Conservation (phyloP, 2,797 vertebrate genomes). For the Natrix natrix region DNA sequence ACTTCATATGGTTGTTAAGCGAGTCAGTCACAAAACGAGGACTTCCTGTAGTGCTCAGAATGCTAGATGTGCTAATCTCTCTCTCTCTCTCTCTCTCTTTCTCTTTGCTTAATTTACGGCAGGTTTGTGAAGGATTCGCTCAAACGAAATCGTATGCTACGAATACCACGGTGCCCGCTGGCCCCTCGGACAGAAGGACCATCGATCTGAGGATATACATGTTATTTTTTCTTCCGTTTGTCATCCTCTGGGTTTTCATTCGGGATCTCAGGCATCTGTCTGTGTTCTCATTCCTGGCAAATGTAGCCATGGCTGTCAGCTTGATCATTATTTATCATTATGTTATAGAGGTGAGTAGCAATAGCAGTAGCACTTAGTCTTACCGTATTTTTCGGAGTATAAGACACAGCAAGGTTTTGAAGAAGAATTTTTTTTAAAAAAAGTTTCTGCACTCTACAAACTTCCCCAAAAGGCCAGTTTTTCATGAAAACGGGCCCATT, state of each 20-base stretch:
- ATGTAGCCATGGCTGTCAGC: conserved; percentile 84
- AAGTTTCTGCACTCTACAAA: too few relatives aligned
- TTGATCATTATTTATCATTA: conserved; percentile 84
- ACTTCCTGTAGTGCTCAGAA: neutral
- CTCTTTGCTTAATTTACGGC: neutral
- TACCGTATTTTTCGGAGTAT: too few relatives aligned
- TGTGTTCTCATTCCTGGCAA: conserved; percentile 78
- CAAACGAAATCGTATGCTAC: conserved; percentile 48
- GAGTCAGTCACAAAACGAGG: neutral
- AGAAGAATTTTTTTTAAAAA: too few relatives aligned
- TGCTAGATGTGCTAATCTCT: neutral
- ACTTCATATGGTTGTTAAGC: neutral
- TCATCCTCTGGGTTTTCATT: conserved; percentile 83
- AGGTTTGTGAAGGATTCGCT: conserved; percentile 81
- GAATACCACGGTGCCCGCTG: conserved; percentile 53
- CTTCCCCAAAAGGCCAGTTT: too few relatives aligned
- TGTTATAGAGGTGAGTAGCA: conserved; percentile 76
- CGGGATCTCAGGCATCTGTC: conserved; percentile 81
- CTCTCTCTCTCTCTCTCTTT: neutral
- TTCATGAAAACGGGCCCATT: too few relatives aligned
- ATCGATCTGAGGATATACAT: conserved; percentile 82
- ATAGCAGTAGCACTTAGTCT: too few relatives aligned
- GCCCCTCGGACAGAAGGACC: conserved; percentile 55
- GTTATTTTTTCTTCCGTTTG: conserved; percentile 80
- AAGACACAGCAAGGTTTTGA: too few relatives aligned